Evolutionary conservation across 1,140 invertebrate species (phyloP).

Genomic region (Carcinoscorpius rotundicauda): DNA sequence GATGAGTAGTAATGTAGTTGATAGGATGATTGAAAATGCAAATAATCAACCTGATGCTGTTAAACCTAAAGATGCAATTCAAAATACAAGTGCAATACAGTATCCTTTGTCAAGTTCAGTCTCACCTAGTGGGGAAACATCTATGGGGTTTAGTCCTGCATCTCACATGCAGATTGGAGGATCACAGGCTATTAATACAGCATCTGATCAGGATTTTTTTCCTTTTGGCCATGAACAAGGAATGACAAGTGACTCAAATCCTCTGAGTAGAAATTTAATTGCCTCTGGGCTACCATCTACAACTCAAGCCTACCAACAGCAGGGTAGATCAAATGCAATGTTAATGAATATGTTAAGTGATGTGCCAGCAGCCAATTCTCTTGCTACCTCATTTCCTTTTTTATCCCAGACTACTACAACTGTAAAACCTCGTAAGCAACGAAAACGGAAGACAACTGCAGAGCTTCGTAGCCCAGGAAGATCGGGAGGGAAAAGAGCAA

Average conservation of each 20-base stretch:
- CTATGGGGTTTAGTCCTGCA: too few species aligned
- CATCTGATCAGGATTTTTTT: neutral
- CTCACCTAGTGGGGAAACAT: too few species aligned
- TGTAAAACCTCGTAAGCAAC: conserved; percentile 20
- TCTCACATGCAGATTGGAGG: too few species aligned
- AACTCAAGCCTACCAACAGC: conserved; percentile 9
- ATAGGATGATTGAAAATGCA: too few species aligned
- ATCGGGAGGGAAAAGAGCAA: conserved; percentile 30
- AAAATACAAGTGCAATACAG: too few species aligned
- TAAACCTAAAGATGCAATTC: too few species aligned
- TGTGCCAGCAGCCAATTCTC: conserved; percentile 26
- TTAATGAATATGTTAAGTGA: conserved; percentile 36
- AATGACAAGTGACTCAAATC: neutral
- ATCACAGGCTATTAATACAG: too few species aligned
- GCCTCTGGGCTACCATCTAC: neutral
- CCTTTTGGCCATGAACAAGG: neutral
- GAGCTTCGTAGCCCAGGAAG: conserved; percentile 20
- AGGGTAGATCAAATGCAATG: conserved; percentile 27
- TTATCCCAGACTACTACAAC: neutral
- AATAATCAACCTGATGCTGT: too few species aligned
- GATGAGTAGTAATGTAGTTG: too few species aligned
- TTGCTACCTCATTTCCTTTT: conserved; percentile 14
- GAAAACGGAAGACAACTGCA: conserved; percentile 22
- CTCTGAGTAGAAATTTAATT: neutral
- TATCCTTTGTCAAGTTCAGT: too few species aligned